Percentiles rank a stretch among this genome's conserved stretches.
phyloP scores from a whole-genome alignment of 1,140 invertebrate genomes.

The Whitmania pigra region DNA sequence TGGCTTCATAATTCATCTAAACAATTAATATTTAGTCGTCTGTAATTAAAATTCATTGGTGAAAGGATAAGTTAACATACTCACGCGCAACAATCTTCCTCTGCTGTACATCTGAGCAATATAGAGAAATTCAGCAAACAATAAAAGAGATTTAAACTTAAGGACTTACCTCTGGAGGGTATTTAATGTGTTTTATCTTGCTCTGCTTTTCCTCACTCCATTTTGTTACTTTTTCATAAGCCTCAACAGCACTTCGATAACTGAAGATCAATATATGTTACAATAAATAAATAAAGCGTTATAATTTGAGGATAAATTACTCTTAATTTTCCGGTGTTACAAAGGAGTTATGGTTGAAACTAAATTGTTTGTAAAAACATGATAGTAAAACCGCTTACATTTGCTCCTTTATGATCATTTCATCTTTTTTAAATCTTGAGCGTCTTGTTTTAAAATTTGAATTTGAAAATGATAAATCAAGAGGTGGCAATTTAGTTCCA shows the following conservation, averaged over 20 bases:
- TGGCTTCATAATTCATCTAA: constrained; percentile 40
- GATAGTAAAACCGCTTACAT: background rate
- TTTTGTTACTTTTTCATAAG: constrained; percentile 13
- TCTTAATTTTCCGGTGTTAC: background rate
- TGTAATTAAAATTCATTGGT: background rate
- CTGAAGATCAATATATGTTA: background rate
- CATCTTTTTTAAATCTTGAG: constrained; percentile 7
- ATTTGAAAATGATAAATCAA: no score
- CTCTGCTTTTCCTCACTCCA: background rate
- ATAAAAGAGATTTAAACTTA: background rate
- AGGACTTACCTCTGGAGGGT: background rate
- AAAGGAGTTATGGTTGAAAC: background rate
- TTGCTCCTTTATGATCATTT: background rate
- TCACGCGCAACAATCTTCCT: constrained; percentile 10
- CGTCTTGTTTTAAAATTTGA: background rate
- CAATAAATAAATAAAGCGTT: background rate
- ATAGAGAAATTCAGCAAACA: background rate
- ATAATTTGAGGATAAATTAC: background rate
- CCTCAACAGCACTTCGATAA: background rate
- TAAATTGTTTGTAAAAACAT: background rate
- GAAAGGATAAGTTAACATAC: background rate
- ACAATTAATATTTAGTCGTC: constrained; percentile 5
- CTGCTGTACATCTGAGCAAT: background rate
- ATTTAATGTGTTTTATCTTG: constrained; percentile 5
- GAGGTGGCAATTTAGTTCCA: no score